phyloP scores from a whole-genome alignment of 2,113 vertebrate genomes.

The Camelus dromedarius region DNA sequence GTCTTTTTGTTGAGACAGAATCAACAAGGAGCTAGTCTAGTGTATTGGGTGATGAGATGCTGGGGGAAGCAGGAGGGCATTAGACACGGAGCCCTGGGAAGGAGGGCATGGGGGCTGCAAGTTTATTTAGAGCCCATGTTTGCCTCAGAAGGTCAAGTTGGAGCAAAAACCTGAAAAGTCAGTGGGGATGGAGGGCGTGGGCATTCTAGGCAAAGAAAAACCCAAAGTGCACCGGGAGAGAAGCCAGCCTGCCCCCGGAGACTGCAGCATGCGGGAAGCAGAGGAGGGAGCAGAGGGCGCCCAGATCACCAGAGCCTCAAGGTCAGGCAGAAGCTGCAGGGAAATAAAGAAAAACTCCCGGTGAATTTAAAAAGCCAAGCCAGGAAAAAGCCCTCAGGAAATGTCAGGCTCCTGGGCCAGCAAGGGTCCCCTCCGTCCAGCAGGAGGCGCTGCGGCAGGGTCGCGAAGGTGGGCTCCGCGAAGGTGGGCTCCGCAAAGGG shows the following conservation, averaged over 20 bases:
- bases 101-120: neutral
- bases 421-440: neutral
- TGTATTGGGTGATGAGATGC: neutral
- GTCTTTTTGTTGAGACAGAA: neutral
- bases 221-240: neutral
- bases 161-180: neutral
- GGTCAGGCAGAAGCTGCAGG: neutral
- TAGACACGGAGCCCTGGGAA: rapidly evolving
- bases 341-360: neutral
- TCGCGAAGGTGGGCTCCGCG: no score
- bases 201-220: neutral
- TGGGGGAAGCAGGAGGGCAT: rapidly evolving
- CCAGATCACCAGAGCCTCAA: neutral
- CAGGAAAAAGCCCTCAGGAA: neutral
- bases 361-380: neutral
- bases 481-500: no score
- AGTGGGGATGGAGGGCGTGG: rapidly evolving
- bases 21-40: neutral
- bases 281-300: rapidly evolving
- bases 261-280: rapidly evolving
- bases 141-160: neutral
- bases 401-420: rapidly evolving
- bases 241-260: neutral
- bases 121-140: neutral
- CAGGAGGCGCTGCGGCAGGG: neutral